phyloP scores from a whole-genome alignment of 2,113 vertebrate genomes.

The Zeus faber region DNA sequence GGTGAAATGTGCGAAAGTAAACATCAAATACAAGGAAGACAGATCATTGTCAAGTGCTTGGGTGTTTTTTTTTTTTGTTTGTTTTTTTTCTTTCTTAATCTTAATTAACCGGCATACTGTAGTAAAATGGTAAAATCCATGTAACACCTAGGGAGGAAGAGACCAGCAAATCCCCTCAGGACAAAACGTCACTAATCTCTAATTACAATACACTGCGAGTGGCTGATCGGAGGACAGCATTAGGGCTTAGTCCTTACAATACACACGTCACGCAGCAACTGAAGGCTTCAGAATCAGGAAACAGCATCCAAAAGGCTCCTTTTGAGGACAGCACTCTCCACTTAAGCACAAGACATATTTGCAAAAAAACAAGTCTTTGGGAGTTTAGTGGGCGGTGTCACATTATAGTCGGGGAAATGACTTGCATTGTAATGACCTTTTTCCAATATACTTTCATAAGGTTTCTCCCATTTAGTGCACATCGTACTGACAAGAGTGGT shows the following conservation, averaged over 20 bases:
- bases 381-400: too few relatives aligned
- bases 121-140: conserved; percentile 34
- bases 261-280: too few relatives aligned
- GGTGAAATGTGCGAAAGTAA: neutral
- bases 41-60: conserved; percentile 41
- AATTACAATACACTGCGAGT: conserved; percentile 24
- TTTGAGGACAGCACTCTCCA: too few relatives aligned
- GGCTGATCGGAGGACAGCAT: conserved; percentile 27
- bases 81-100: conserved; percentile 1
- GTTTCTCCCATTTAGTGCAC: too few relatives aligned
- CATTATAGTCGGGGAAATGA: too few relatives aligned
- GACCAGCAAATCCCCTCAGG: conserved; percentile 70
- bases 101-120: conserved; percentile 3
- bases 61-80: conserved; percentile 16
- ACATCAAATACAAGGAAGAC: conserved; percentile 6
- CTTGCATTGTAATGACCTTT: too few relatives aligned
- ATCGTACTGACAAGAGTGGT: neutral
- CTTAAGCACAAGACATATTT: too few relatives aligned
- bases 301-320: neutral
- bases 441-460: too few relatives aligned
- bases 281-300: too few relatives aligned
- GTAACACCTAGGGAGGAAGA: conserved; percentile 56
- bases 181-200: conserved; percentile 25
- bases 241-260: too few relatives aligned
- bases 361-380: too few relatives aligned